A percentile compares a stretch with the other conserved stretches of the same genome.
Evolutionary conservation across 2,113 vertebrate genomes (phyloP).

Genomic region (Actinemys pallida): DNA sequence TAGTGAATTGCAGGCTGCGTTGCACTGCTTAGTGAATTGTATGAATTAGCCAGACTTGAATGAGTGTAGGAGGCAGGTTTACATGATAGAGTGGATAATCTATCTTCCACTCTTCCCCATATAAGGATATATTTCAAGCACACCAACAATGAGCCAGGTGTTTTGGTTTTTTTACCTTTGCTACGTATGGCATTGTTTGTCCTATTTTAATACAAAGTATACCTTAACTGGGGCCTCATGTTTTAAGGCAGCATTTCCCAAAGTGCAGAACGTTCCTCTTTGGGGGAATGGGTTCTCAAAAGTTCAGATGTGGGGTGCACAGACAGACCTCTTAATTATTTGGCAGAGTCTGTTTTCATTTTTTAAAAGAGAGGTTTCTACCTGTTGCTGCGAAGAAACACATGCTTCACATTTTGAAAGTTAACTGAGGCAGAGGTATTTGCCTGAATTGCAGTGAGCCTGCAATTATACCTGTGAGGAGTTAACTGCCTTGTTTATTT

Average conservation of each 20-base stretch:
- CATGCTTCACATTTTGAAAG: background rate
- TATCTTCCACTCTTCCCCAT: background rate
- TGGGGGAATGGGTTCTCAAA: background rate
- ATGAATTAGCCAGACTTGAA: background rate
- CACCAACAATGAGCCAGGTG: background rate
- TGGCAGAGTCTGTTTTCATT: background rate
- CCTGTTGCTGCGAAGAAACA: background rate
- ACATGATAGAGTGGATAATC: background rate
- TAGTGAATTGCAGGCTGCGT: background rate
- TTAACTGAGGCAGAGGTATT: background rate
- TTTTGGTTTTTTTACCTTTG: background rate
- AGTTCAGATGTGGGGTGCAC: background rate
- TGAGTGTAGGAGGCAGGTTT: background rate
- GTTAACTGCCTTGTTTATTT: constrained; percentile 3
- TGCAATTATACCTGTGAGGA: constrained; percentile 43
- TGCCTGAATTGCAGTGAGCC: constrained; percentile 5
- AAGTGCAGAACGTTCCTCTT: background rate
- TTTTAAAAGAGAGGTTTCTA: background rate
- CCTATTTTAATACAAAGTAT: background rate
- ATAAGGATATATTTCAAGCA: background rate
- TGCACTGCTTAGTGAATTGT: background rate
- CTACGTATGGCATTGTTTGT: background rate
- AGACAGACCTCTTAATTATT: background rate
- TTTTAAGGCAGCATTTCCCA: background rate
- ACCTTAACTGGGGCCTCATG: background rate